These are phyloP conservation scores for Tolmerus cingulatus DNA, from an alignment of 2,888 invertebrate species.

Conservation along the genomic window DNA sequence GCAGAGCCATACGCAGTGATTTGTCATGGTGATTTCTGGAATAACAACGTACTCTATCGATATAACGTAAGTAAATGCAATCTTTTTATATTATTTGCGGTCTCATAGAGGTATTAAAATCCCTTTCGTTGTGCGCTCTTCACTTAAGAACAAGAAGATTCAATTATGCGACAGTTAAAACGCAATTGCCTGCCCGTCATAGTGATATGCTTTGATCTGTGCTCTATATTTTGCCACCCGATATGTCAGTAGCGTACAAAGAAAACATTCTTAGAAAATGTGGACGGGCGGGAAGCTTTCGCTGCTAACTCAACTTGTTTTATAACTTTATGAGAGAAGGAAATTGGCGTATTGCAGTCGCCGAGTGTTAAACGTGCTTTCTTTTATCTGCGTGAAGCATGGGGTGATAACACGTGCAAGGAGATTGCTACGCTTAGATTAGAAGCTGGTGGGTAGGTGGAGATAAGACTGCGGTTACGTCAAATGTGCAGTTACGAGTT, in stretches of 20 bases:
- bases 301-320: not conserved
- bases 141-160: not conserved
- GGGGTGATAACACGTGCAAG: not conserved
- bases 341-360: not conserved
- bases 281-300: not conserved
- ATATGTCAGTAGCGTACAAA: not conserved
- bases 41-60: conserved; percentile 58
- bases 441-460: not conserved
- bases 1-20: conserved; percentile 56
- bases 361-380: not conserved
- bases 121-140: not conserved
- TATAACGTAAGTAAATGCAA: conserved; percentile 54
- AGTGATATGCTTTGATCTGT: not conserved
- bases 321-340: not conserved
- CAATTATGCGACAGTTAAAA: not conserved
- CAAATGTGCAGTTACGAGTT: conserved; percentile 12
- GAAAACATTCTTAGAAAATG: not conserved
- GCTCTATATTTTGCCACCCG: not conserved
- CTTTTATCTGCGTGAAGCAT: not conserved
- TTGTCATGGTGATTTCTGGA: conserved; percentile 60
- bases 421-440: not conserved
- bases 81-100: not conserved
- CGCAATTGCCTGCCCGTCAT: not conserved
- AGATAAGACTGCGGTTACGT: not conserved
- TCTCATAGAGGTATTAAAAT: not conserved